phyloP scores from a whole-genome alignment of 2,113 vertebrate genomes.

The Megaceryle torquata region DNA sequence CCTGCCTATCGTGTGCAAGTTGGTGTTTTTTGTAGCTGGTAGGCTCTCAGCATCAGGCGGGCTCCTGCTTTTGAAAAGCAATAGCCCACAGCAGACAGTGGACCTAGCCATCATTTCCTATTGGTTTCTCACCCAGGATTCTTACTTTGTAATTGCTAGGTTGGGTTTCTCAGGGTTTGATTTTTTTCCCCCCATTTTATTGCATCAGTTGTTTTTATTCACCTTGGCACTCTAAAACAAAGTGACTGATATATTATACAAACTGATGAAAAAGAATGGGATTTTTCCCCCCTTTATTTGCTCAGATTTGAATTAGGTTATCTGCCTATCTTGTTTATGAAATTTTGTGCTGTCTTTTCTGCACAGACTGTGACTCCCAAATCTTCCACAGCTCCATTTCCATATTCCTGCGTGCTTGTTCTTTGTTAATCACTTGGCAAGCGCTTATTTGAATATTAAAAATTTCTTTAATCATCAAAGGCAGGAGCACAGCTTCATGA shows the following conservation, averaged over 20 bases:
- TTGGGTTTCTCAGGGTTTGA: conserved; percentile 37
- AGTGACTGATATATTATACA: conserved; percentile 76
- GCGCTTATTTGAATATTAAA: conserved; percentile 99
- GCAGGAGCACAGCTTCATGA: conserved; percentile 95
- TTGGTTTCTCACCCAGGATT: conserved; percentile 50
- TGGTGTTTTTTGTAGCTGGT: background rate
- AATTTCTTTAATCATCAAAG: conserved; percentile 99
- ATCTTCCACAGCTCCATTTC: conserved; percentile 87
- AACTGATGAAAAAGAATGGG: conserved; percentile 63
- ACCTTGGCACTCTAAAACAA: conserved; percentile 61
- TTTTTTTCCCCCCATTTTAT: rapidly evolving
- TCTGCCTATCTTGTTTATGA: conserved; percentile 82
- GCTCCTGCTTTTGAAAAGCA: conserved; percentile 32
- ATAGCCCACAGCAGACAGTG: background rate
- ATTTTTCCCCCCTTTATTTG: conserved; percentile 64
- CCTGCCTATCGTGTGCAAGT: background rate
- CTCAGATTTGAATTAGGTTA: conserved; percentile 75
- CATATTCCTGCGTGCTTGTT: conserved; percentile 92
- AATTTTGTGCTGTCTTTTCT: conserved; percentile 78
- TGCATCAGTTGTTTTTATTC: conserved; percentile 40
- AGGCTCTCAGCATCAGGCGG: background rate
- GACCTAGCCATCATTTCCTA: conserved; percentile 40
- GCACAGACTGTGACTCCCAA: conserved; percentile 78
- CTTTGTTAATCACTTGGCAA: conserved; percentile 99
- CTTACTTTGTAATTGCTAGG: conserved; percentile 50